Conservation (phyloP, 1,140 invertebrate species). For the Drosophila auraria region DNA sequence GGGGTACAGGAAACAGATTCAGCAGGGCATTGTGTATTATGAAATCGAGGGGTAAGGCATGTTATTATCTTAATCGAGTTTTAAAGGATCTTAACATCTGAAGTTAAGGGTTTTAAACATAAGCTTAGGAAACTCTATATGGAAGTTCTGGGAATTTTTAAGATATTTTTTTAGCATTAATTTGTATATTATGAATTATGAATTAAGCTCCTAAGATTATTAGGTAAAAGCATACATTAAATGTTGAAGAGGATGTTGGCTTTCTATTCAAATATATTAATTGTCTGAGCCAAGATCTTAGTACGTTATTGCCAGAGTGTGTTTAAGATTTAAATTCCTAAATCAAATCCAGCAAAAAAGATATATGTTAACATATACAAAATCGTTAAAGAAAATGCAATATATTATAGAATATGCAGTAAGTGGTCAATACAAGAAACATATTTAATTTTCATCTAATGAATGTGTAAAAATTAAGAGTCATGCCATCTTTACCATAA, state of each 20-base stretch:
- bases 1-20: neutral
- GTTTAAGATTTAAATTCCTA: no score
- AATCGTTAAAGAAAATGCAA: neutral
- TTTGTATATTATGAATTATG: no score
- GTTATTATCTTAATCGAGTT: slow-evolving; percentile 18
- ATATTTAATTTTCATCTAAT: neutral
- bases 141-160: neutral
- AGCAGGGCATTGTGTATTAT: neutral
- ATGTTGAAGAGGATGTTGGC: no score
- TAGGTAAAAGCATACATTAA: no score
- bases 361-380: no score
- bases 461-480: neutral
- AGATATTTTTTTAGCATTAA: no score
- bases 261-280: no score
- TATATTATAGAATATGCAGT: neutral
- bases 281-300: no score
- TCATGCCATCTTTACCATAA: neutral
- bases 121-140: no score
- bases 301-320: no score
- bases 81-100: slow-evolving; percentile 1
- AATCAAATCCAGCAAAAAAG: no score
- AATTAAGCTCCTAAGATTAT: no score
- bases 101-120: neutral
- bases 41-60: slow-evolving; percentile 2
- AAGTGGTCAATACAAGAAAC: neutral